Base-by-base conservation (phyloP, 2,797 vertebrate species). In the Alectoris magna region DNA sequence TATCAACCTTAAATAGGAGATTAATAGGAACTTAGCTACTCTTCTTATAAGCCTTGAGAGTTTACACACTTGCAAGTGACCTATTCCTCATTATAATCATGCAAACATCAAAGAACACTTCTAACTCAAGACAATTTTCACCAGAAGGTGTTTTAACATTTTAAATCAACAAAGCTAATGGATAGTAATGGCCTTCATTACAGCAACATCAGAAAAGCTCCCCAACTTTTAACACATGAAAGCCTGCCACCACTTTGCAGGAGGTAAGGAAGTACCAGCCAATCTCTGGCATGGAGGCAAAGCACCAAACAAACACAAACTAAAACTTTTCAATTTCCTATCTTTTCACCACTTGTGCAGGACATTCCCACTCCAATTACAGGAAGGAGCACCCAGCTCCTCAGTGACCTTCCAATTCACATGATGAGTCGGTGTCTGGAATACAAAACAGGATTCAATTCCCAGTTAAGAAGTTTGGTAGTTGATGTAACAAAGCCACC, bases 81-180 rank as follows among this genome's bases (percentile, higher is more conserved):
- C 81, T 87, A 46, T 84, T 87, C 92, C 59, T 93, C 93, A 81
- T 95, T 92, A 87, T 55, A 91, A 67, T 51, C 90, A 81, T 92
- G 93, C 91, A 95, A 96, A 96, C 93, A 87, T 88, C 91, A 94
- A 92, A 95, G 91, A 91, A 83, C 69, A 72, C 49, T 88, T 87
- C 84, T 88, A 84, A 88, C 77, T 84, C 88, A 94, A 26, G 46
- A 56, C 86, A 93, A 94, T 93, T 95, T 93, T 92, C 77, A 95
- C 77, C 77, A 91, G 90, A 92, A 96, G 91, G 76, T 84, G 73
- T 88, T 96, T 96, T 96, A 96, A 95, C 92, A 91, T 96, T 96
- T 96, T 92, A 95, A 92, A 92, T 88, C 87, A 81, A 76, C 77
- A 36, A 63, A 94, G 85, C 63, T 93, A 96, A 92, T 82, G 92